A percentile compares a stretch with the other conserved stretches of the same genome.
phyloP scores from a whole-genome alignment of 2,888 invertebrate genomes.

The Watsonalla binaria region DNA sequence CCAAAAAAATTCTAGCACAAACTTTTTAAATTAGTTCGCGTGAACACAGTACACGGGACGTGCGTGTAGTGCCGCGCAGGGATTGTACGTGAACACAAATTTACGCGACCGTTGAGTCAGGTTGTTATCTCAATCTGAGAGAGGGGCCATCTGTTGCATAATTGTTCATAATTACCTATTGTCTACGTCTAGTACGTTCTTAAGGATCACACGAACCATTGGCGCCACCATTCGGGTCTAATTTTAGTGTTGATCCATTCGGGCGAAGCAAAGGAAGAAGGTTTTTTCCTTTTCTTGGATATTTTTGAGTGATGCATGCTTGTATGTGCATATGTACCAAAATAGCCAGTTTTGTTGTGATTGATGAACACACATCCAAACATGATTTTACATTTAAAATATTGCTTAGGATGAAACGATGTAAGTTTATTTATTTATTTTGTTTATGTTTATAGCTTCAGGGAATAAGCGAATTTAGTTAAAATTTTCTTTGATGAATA shows the following conservation, averaged over 20 bases:
- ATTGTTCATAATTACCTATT: conserved; percentile 52
- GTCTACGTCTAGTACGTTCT: conserved; percentile 38
- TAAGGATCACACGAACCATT: neutral
- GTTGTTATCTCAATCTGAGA: conserved; percentile 49
- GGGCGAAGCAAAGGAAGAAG: neutral
- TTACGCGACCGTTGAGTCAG: conserved; percentile 44
- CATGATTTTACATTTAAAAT: neutral
- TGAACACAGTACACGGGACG: conserved; percentile 1
- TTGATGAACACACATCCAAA: neutral
- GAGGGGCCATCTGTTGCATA: conserved; percentile 54
- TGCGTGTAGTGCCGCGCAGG: conserved; percentile 4
- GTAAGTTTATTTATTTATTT: conserved; percentile 1
- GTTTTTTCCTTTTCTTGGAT: neutral
- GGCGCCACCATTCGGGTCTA: neutral
- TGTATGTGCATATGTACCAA: neutral
- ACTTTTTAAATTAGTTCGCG: neutral
- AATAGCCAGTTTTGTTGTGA: neutral
- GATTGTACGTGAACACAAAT: conserved; percentile 16
- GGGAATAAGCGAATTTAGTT: neutral
- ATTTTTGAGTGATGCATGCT: neutral
- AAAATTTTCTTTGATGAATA: neutral
- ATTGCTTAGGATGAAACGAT: neutral
- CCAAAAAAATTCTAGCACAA: neutral
- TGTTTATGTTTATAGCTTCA: neutral
- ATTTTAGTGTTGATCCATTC: neutral